Evolutionary conservation across 2,113 vertebrate genomes (phyloP), one percentile per base, ranked within the genome.

Genomic region (Salvelinus namaycush): DNA sequence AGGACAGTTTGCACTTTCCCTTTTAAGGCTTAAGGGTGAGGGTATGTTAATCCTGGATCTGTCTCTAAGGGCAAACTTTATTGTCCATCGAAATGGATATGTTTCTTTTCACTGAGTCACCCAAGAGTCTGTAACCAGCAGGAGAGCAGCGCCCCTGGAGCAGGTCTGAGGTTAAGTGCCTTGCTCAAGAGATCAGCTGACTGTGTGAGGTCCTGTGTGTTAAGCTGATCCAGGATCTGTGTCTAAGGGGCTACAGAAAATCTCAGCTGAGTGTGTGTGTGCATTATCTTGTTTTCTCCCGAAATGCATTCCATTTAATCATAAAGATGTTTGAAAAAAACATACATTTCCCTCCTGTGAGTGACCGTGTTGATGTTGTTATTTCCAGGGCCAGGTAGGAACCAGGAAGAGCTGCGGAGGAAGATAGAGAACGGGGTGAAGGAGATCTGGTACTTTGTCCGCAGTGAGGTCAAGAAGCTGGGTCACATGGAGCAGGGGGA

Each of bases 401-500:
- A 96, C 78, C 96, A 96, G 83, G 95, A 97, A 92, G 87, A 95
- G 75, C 66, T 97, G 75, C 92, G 95, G 20, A 92, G 95, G 70
- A 94, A 93, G 66, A 94, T 95, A 88, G 95, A 96, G 91, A 96
- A 95, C 76, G 95, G 95, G 68, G 94, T 95, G 81, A 95, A 94
- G 86, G 96, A 97, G 81, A 92, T 96, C 77, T 96, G 95, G 96
- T 97, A 95, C 93, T 96, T 96, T 75, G 90, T 96, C 68, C 95
- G 95, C 84, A 96, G 95, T 86, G 95, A 96, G 87, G 14, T 96
- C 79, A 96, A 95, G 91, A 96, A 95, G 83, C 83, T 97, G 83
- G 93, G 93, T 86, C 92, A 76, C 77, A 80, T 95, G 79, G 95
- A 95, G 90, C 91, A 92, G 81, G 91, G 22, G 67, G 93, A 95